A percentile compares a stretch with the other conserved stretches of the same genome.
Conservation (phyloP, 2,888 invertebrate species). For the Lasioglossum malachurum region DNA sequence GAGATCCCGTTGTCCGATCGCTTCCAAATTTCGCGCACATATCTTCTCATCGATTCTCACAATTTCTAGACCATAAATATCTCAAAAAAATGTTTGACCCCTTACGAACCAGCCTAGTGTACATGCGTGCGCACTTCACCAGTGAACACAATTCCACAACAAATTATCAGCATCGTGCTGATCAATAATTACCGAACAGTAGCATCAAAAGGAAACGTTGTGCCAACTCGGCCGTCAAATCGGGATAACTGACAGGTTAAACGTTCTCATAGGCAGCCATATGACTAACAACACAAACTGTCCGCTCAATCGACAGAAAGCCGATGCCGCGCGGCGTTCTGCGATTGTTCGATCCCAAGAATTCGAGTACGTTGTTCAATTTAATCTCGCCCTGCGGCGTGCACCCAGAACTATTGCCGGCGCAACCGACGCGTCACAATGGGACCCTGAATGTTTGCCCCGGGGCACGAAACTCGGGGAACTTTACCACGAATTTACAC, state of each 20-base stretch:
- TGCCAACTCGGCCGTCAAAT: not conserved
- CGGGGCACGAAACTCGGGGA: conserved; percentile 30
- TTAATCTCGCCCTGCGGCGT: not conserved
- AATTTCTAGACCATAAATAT: not conserved
- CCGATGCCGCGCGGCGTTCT: not conserved
- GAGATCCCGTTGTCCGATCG: no score
- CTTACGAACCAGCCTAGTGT: not conserved
- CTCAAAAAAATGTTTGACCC: not conserved
- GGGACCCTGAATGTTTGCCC: not conserved
- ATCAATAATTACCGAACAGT: not conserved
- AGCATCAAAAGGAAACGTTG: not conserved
- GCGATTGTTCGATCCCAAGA: not conserved
- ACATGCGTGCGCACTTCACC: no score
- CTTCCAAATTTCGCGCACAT: no score
- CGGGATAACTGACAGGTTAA: not conserved
- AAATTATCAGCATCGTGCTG: not conserved
- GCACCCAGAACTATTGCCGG: not conserved
- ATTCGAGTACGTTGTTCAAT: not conserved
- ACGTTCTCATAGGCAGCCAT: not conserved
- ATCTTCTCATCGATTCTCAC: no score
- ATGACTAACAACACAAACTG: not conserved
- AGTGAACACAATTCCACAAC: not conserved
- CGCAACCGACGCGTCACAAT: not conserved
- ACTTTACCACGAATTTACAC: conserved; percentile 74
- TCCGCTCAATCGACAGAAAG: not conserved